Base-by-base conservation (phyloP, 2,113 vertebrate genomes). In the Rhinoptilus africanus region DNA sequence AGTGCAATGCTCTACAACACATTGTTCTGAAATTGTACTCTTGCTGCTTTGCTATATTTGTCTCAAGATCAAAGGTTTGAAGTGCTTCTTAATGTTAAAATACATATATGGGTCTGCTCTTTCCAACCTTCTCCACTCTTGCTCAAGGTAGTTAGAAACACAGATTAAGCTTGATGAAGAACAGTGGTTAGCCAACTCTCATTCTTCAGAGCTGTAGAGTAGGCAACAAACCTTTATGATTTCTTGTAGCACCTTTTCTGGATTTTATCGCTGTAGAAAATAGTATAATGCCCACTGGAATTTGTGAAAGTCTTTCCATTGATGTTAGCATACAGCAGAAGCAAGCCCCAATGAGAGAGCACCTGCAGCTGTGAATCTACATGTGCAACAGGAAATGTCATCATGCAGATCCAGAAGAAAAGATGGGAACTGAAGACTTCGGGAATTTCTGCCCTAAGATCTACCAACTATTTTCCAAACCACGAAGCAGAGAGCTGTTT, bases 381-480 rank as follows among this genome's bases (percentile, higher is more conserved):
- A 10, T 32, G 17, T 39, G 17, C 28, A n/a, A 15, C 22, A 92
- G 57, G 53, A 92, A 88, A 76, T 76, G 30, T 13, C 48, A 72
- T 5, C 54, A 62, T 93, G 75, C 47, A 72, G 28, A 85, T 90
- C 28, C 54, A 75, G 80, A 79, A 68, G 37, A 92, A 67, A 82
- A 75, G 75, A 88, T 1, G 1, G 79, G 62, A 82, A 78, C 53
- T 63, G 62, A 84, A 90, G 53, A 89, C 47, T 83, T 75, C 47
- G 39, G 80, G 73, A 89, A 94, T 96, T 87, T 92, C 66, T 95
- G 34, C 87, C 64, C 56, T 64, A 39, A 91, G 68, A 84, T 93
- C 89, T 93, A 89, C 85, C 80, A 93, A 76, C 62, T 89, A 12
- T 95, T 96, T 96, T 96, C 74, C 21, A 10, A 96, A 95, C 43